Conservation (phyloP, 2,888 invertebrate genomes). For the Drosophila cognata region DNA sequence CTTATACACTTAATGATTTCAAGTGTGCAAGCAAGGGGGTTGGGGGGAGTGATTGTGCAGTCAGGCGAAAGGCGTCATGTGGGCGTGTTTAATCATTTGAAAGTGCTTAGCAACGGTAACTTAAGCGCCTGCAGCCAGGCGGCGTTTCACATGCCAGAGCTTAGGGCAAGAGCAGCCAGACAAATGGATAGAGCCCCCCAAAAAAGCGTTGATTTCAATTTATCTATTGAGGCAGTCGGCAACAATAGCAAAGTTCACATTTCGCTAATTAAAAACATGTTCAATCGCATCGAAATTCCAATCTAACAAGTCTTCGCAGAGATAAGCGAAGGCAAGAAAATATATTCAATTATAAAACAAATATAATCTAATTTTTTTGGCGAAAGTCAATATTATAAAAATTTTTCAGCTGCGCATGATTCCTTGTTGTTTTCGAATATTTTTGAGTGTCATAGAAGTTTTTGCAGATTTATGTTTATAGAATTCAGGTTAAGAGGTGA, state of each 20-base stretch:
- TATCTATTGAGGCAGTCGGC: slow-evolving; percentile 18
- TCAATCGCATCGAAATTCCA: slow-evolving; percentile 29
- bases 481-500: slow-evolving; percentile 2
- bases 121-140: slow-evolving; percentile 3
- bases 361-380: not conserved
- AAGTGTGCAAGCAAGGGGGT: not conserved
- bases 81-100: slow-evolving; percentile 66
- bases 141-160: slow-evolving; percentile 29
- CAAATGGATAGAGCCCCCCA: slow-evolving; percentile 19
- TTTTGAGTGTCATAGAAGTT: not conserved
- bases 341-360: slow-evolving; percentile 14
- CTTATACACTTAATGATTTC: slow-evolving; percentile 19
- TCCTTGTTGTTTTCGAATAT: not conserved
- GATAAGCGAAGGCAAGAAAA: slow-evolving; percentile 16
- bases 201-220: slow-evolving; percentile 30
- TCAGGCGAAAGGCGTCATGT: slow-evolving; percentile 47
- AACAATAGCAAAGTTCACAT: slow-evolving; percentile 34
- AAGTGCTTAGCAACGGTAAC: slow-evolving; percentile 61
- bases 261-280: slow-evolving; percentile 55
- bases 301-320: slow-evolving; percentile 36
- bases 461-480: not conserved
- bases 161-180: slow-evolving; percentile 30
- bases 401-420: not conserved
- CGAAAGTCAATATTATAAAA: not conserved
- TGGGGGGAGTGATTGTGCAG: not conserved